Percentiles rank a stretch among this genome's conserved stretches.
These are phyloP conservation scores for Alaudala cheleensis DNA, from an alignment of 2,113 vertebrate species.

Conservation along the genomic window DNA sequence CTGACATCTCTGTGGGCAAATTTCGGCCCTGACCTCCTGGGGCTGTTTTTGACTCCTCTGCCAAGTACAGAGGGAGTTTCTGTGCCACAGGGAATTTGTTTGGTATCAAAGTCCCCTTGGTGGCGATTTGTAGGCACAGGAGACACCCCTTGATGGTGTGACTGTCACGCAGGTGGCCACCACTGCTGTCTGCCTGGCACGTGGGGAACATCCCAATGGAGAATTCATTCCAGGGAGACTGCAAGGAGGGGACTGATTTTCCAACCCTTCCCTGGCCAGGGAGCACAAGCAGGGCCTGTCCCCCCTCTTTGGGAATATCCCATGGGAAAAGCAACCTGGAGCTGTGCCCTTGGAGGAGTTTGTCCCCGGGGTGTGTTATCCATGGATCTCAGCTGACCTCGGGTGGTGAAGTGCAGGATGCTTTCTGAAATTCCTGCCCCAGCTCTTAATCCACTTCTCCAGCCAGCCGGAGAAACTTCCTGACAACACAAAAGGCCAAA, in stretches of 20 bases:
- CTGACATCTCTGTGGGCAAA: background rate
- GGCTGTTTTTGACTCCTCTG: fast-evolving
- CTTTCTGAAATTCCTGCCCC: background rate
- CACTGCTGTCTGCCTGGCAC: background rate
- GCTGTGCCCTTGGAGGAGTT: background rate
- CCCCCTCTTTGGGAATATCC: background rate
- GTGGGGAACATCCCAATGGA: fast-evolving
- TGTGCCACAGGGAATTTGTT: background rate
- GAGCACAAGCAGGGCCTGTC: background rate
- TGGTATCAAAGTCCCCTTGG: background rate
- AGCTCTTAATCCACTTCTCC: background rate
- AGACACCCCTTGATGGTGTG: background rate
- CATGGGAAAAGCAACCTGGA: background rate
- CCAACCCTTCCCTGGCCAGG: background rate
- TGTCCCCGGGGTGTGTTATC: fast-evolving
- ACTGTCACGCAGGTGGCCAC: background rate
- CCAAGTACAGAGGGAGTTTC: background rate
- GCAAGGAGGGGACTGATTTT: background rate
- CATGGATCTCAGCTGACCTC: background rate
- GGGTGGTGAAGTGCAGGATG: fast-evolving
- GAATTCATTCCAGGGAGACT: background rate
- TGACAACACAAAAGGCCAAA: background rate
- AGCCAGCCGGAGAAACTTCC: background rate
- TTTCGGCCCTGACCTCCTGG: background rate
- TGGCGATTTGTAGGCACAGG: fast-evolving